These are phyloP conservation scores for Drymonia ruficornis DNA, from an alignment of 2,888 invertebrate species.

Conservation along the genomic window DNA sequence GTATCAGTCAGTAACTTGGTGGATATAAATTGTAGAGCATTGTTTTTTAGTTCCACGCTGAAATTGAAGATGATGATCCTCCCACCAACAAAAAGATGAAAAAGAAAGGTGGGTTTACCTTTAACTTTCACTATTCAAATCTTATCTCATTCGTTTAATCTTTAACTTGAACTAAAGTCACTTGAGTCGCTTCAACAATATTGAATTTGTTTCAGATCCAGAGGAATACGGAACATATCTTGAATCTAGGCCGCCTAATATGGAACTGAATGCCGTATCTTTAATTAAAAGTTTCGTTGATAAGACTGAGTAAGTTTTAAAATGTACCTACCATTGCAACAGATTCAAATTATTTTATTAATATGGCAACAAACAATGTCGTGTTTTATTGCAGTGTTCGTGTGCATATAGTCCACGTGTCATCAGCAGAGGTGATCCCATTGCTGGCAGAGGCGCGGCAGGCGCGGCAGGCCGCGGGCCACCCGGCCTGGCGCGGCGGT, in stretches of 20 bases:
- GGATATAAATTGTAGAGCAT: no score
- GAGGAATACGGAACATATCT: conserved; percentile 87
- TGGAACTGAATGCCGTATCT: conserved; percentile 88
- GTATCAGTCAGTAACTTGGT: no score
- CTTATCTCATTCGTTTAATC: no score
- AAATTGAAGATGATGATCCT: conserved; percentile 77
- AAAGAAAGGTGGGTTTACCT: conserved; percentile 53
- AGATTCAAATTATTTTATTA: no score
- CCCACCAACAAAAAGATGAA: conserved; percentile 48
- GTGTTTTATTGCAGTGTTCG: conserved; percentile 75
- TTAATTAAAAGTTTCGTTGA: conserved; percentile 84
- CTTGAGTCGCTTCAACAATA: no score
- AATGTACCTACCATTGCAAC: not conserved
- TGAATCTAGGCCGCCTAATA: conserved; percentile 85
- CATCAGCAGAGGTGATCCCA: conserved; percentile 85
- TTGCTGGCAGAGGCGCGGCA: conserved; percentile 81
- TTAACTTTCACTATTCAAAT: no score
- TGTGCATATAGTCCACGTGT: conserved; percentile 88
- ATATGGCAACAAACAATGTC: no score
- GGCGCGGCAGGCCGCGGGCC: conserved; percentile 73
- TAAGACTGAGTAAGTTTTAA: conserved; percentile 78
- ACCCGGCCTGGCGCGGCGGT: conserved; percentile 77
- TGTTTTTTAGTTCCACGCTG: conserved; percentile 88
- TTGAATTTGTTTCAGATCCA: conserved; percentile 67
- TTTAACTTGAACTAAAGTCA: no score